Conservation (phyloP, 2,888 invertebrate genomes). For the Apamea sordens region DNA sequence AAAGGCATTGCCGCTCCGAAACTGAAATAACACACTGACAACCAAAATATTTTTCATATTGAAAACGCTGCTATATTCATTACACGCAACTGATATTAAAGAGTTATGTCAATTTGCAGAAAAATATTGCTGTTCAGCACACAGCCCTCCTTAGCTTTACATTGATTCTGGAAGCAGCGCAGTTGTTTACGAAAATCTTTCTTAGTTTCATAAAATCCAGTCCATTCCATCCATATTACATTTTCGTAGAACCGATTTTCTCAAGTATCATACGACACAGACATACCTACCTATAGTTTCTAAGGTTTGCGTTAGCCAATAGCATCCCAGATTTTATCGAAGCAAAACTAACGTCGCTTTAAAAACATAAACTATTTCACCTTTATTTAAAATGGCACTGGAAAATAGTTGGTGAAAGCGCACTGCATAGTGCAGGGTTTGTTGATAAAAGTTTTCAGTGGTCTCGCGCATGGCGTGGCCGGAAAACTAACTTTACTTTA, state of each 20-base stretch:
- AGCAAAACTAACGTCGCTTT: not conserved
- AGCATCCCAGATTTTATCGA: not conserved
- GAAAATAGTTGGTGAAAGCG: not conserved
- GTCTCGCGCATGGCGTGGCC: not conserved
- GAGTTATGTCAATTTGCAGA: not conserved
- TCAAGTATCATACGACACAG: not conserved
- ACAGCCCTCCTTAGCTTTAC: not conserved
- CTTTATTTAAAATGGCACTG: not conserved
- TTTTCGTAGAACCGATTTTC: not conserved
- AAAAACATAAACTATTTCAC: not conserved
- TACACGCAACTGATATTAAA: not conserved
- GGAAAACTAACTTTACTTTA: conserved; percentile 11
- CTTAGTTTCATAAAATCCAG: not conserved
- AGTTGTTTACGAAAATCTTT: not conserved
- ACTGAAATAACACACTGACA: not conserved
- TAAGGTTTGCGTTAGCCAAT: not conserved
- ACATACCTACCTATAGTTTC: not conserved
- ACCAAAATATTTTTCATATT: too few relatives aligned
- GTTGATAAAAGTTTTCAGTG: not conserved
- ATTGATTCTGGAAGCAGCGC: not conserved
- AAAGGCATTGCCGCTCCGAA: not conserved
- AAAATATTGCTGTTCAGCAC: conserved; percentile 3
- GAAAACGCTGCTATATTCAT: not conserved
- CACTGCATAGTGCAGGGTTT: not conserved
- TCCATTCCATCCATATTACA: not conserved